Evolutionary conservation across 2,888 invertebrate genomes (phyloP).

Genomic region (Synanthedon vespiformis): DNA sequence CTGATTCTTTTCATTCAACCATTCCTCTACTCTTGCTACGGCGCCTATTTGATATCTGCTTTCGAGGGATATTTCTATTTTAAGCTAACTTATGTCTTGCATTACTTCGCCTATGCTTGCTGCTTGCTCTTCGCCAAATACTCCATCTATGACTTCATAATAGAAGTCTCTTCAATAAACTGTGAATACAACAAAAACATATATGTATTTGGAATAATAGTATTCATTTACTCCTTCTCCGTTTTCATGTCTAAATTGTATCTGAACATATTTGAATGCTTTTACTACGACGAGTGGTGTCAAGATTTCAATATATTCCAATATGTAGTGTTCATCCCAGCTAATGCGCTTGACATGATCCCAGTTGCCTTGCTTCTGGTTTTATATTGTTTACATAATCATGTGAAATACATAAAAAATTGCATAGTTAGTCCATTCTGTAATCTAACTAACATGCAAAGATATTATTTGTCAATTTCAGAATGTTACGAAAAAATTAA

Average conservation of each 20-base stretch:
- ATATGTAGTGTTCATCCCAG: background rate
- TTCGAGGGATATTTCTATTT: too few species aligned
- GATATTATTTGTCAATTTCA: slow-evolving; percentile 2
- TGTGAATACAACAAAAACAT: background rate
- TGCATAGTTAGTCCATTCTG: background rate
- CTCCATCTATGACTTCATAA: slow-evolving; percentile 1
- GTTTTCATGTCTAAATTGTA: too few species aligned
- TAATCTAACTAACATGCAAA: background rate
- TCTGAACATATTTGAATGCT: too few species aligned
- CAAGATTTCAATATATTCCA: too few species aligned
- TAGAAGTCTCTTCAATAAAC: too few species aligned
- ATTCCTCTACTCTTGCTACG: too few species aligned
- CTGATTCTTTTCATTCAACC: too few species aligned
- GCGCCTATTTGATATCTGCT: too few species aligned
- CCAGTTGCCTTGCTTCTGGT: background rate
- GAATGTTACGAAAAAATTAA: slow-evolving; percentile 5
- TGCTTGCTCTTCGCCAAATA: slow-evolving; percentile 1
- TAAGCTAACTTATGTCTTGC: too few species aligned
- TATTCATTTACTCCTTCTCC: too few species aligned
- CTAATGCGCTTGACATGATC: background rate
- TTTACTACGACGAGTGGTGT: too few species aligned
- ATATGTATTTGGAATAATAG: background rate
- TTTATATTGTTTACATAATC: background rate
- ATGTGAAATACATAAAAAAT: background rate
- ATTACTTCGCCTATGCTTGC: too few species aligned